phyloP scores from a whole-genome alignment of 2,888 invertebrate genomes.

The Andrena minutula region DNA sequence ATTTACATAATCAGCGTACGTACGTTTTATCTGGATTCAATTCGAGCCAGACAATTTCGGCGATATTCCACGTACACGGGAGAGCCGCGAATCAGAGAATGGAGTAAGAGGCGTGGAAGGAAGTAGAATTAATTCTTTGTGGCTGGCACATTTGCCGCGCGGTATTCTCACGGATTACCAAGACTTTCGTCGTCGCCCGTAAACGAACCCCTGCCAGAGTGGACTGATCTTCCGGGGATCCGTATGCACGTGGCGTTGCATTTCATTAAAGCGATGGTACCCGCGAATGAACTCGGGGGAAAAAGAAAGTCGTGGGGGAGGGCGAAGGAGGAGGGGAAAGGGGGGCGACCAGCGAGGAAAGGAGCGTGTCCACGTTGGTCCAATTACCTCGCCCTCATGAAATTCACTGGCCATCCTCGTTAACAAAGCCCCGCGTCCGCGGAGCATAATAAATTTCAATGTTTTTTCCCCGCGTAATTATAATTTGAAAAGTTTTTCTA shows the following conservation, averaged over 20 bases:
- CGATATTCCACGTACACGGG: conserved; percentile 49
- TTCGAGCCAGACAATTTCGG: conserved; percentile 54
- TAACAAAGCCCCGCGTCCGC: conserved; percentile 61
- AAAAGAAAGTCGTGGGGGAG: conserved; percentile 55
- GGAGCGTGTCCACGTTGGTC: conserved; percentile 64
- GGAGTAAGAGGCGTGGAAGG: conserved; percentile 24
- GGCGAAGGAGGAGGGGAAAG: conserved; percentile 1
- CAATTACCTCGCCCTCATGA: conserved; percentile 65
- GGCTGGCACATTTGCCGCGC: conserved; percentile 59
- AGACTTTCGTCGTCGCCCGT: conserved; percentile 57
- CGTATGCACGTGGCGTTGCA: conserved; percentile 77
- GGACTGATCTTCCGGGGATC: conserved; percentile 67
- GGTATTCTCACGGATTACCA: conserved; percentile 74
- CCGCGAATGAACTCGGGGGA: conserved; percentile 46
- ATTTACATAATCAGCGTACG: conserved; percentile 59
- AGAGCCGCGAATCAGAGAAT: conserved; percentile 34
- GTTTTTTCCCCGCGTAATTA: conserved; percentile 61
- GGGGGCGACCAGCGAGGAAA: conserved; percentile 20
- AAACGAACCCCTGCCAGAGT: conserved; percentile 59
- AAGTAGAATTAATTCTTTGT: conserved; percentile 75
- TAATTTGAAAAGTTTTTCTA: conserved; percentile 64
- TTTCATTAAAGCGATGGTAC: conserved; percentile 73
- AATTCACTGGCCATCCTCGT: conserved; percentile 65
- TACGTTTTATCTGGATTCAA: conserved; percentile 50
- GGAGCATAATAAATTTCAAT: conserved; percentile 71